Evolutionary conservation across 2,113 vertebrate species (phyloP), one percentile per base, ranked within the genome.

Genomic region (Apistogramma diplotaenia): DNA sequence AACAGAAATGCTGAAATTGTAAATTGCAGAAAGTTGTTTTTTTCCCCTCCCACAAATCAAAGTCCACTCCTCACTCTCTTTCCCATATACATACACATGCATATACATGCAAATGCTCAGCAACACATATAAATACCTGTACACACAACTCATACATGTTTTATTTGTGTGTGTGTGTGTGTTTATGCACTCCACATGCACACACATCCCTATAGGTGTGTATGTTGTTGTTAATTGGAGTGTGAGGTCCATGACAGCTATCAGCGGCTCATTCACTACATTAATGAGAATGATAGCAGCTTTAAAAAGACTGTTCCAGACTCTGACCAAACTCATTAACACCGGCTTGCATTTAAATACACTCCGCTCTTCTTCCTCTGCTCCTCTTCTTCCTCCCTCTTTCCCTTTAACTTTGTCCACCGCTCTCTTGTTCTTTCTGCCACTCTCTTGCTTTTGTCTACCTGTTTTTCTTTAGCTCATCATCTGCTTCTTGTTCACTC

Each of bases 241-340:
- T 97, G 97, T 98, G 96, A 97, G 96, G 96, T 96, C 97, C 97
- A 97, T 99, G 97, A 98, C 98, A 97, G 97, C 97, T 97, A 98
- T 98, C 97, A 97, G 90, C 96, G 95, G 96, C 96, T 98, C 97
- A 97, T 98, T 98, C 96, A 96, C 97, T 96, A 98, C 98, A 98
- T 98, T 99, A 99, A 99, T 99, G 97, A 99, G 97, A 97, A 98
- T 96, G 97, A 98, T 98, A 97, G 97, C 98, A 90, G 97, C 97
- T 98, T 97, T 93, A 93, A 97, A 98, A 97, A 97, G 97, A 97
- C 97, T 97, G 98, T 99, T 99, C 97, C 97, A 97, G 96, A 97
- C 96, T 97, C 97, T 99, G 97, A 97, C 96, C 97, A 98, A 98
- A 99, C 97, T 98, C 97, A 98, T 99, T 98, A 98, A 97, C 97